Evolutionary conservation across 1,140 invertebrate species (phyloP).

Genomic region (Drosophila sproati): DNA sequence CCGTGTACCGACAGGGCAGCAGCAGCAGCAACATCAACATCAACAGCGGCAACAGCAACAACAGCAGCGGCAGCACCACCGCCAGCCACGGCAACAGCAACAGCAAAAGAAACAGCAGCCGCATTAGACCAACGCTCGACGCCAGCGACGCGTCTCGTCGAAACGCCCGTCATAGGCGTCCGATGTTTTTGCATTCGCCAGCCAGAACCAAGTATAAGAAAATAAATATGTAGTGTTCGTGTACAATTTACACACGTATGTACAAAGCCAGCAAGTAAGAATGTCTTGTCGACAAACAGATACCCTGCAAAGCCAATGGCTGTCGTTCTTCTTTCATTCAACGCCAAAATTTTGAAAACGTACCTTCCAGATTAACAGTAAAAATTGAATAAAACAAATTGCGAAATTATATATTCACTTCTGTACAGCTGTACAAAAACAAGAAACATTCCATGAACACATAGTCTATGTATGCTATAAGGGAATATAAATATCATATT

Average conservation of each 20-base stretch:
- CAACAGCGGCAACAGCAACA: constrained; percentile 28
- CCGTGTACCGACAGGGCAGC: constrained; percentile 71
- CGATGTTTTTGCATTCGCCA: constrained; percentile 36
- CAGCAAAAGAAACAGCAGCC: constrained; percentile 21
- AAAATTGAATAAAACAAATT: too few species aligned
- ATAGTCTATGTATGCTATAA: too few species aligned
- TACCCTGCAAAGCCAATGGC: too few species aligned
- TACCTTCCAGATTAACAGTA: too few species aligned
- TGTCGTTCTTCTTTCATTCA: too few species aligned
- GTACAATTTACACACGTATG: constrained; percentile 11
- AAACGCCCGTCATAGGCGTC: constrained; percentile 26
- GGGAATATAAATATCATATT: too few species aligned
- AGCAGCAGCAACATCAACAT: constrained; percentile 31
- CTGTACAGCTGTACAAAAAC: too few species aligned
- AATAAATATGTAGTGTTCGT: constrained; percentile 10
- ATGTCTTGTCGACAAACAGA: too few species aligned
- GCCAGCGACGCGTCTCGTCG: constrained; percentile 29
- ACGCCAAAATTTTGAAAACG: too few species aligned
- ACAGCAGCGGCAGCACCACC: constrained; percentile 35
- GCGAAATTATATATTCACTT: too few species aligned
- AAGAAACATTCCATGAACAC: too few species aligned
- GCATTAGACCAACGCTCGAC: constrained; percentile 24
- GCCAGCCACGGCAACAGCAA: constrained; percentile 8
- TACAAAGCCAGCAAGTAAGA: background rate
- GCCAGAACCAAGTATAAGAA: constrained; percentile 13